Conservation (phyloP, 2,797 vertebrate species). For the Catamblyrhynchus diadema region DNA sequence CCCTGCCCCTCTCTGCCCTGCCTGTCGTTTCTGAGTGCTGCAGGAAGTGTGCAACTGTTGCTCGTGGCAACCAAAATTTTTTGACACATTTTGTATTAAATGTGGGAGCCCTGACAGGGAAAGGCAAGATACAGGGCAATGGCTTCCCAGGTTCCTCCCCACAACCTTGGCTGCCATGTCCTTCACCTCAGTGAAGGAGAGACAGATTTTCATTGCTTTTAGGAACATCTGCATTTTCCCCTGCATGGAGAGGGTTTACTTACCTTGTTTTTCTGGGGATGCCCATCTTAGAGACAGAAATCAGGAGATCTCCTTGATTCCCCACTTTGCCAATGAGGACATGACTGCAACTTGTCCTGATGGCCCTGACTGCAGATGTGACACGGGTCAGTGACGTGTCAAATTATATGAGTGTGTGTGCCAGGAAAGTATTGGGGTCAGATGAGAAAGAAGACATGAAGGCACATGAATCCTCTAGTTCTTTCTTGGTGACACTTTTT, state of each 20-base stretch:
- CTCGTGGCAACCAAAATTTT: not conserved
- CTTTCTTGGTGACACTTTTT: not conserved
- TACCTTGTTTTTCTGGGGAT: not conserved
- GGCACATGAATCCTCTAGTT: not conserved
- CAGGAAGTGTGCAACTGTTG: conserved; percentile 3
- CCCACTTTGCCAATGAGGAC: not conserved
- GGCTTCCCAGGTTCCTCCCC: not conserved
- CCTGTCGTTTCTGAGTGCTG: not conserved
- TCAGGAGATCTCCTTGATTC: not conserved
- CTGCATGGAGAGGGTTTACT: not conserved
- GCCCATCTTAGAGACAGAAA: not conserved
- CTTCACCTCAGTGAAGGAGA: not conserved
- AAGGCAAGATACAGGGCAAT: not conserved
- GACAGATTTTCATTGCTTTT: not conserved
- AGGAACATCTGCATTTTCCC: not conserved
- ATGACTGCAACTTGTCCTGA: not conserved
- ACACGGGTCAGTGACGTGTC: fast-evolving
- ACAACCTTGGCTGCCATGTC: not conserved
- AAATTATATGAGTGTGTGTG: not conserved
- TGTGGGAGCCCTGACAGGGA: not conserved
- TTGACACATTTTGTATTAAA: not conserved
- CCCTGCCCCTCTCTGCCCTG: not conserved
- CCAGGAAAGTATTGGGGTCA: not conserved
- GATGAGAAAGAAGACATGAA: not conserved
- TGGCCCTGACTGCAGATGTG: not conserved